Evolutionary conservation across 1,140 invertebrate species (phyloP).

Genomic region (Micrasema longulum): DNA sequence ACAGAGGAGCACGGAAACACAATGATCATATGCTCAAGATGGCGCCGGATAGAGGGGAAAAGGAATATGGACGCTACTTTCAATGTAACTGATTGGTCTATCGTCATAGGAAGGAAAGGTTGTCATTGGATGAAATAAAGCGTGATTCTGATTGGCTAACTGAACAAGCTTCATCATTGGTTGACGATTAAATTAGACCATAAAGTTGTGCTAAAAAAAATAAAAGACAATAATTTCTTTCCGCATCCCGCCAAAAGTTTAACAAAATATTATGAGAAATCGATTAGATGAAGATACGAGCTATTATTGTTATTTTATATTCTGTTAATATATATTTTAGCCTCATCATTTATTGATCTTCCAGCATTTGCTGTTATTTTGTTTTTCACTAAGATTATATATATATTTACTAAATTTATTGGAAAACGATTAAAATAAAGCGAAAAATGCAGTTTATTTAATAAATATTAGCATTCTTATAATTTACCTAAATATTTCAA

Average conservation of each 20-base stretch:
- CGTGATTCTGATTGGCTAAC: conserved; percentile 37
- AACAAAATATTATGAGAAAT: conserved; percentile 8
- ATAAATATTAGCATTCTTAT: too few relatives aligned
- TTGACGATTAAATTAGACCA: conserved; percentile 13
- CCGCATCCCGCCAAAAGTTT: conserved; percentile 29
- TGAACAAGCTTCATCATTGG: conserved; percentile 8
- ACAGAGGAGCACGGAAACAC: conserved; percentile 32
- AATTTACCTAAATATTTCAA: too few relatives aligned
- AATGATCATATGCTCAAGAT: conserved; percentile 50
- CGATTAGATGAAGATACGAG: too few relatives aligned
- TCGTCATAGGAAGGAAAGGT: conserved; percentile 25
- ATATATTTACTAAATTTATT: too few relatives aligned
- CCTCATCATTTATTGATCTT: too few relatives aligned
- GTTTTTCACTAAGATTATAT: too few relatives aligned
- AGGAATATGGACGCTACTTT: conserved; percentile 50
- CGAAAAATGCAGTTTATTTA: too few relatives aligned
- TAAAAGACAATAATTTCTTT: conserved; percentile 26
- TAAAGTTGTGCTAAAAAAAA: neutral
- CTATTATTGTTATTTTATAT: too few relatives aligned
- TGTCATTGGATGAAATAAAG: conserved; percentile 34
- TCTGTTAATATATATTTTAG: too few relatives aligned
- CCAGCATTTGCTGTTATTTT: too few relatives aligned
- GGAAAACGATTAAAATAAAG: too few relatives aligned
- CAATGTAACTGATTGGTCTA: conserved; percentile 41
- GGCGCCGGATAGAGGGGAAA: conserved; percentile 45